phyloP scores from a whole-genome alignment of 2,888 invertebrate genomes.

The Atherix ibis region DNA sequence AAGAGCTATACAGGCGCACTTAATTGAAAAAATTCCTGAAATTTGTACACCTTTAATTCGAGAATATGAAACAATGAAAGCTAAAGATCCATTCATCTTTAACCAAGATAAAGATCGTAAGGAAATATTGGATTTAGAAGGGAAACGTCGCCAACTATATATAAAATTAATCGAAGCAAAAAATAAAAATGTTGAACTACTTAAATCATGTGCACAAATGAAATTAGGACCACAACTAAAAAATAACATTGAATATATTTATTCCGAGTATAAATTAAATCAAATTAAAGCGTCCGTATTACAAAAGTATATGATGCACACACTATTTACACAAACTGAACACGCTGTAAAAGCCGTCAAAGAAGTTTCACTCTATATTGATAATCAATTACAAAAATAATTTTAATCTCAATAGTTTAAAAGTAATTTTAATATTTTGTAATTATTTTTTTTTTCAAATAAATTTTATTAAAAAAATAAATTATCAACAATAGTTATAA shows the following conservation, averaged over 20 bases:
- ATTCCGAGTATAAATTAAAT: constrained; percentile 18
- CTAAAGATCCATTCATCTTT: constrained; percentile 13
- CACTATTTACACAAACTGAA: constrained; percentile 19
- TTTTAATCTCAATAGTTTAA: too few species aligned
- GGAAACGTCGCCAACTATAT: constrained; percentile 17
- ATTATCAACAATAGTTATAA: too few species aligned
- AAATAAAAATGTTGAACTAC: constrained; percentile 19
- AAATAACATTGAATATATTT: constrained; percentile 20
- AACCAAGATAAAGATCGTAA: constrained; percentile 3
- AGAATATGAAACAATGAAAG: background rate
- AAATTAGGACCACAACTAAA: constrained; percentile 23
- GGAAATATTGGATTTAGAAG: constrained; percentile 18
- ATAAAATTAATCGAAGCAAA: constrained; percentile 15
- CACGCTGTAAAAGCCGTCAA: constrained; percentile 23
- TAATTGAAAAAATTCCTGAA: constrained; percentile 15
- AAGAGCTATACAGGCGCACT: constrained; percentile 18
- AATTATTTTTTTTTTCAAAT: too few species aligned
- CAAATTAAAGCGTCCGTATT: constrained; percentile 22
- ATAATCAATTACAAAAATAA: too few species aligned
- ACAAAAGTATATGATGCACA: constrained; percentile 18
- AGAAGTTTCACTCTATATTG: constrained; percentile 19
- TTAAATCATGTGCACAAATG: constrained; percentile 20
- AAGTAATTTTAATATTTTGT: too few species aligned
- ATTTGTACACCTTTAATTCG: constrained; percentile 14
- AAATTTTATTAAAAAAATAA: too few species aligned